Conservation (phyloP, 1,140 invertebrate genomes). For the Lamellibrachia luymesi region DNA sequence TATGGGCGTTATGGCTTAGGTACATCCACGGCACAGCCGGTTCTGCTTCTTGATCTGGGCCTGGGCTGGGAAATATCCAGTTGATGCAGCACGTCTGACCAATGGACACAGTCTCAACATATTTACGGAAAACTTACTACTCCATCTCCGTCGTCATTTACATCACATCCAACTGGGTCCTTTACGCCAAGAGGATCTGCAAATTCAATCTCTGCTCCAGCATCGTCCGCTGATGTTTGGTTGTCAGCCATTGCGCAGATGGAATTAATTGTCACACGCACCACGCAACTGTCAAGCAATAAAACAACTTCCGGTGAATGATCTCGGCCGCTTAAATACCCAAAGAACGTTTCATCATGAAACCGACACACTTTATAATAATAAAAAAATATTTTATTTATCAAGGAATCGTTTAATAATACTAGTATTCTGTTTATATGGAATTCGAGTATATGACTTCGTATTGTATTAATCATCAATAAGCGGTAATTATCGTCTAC, state of each 20-base stretch:
- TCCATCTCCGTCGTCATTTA: not conserved
- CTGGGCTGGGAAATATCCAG: not conserved
- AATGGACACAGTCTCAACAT: not conserved
- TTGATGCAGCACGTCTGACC: no score
- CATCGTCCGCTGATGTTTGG: not conserved
- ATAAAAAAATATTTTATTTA: not conserved
- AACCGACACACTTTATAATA: not conserved
- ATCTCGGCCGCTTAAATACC: not conserved
- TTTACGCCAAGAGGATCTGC: not conserved
- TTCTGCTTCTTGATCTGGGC: not conserved
- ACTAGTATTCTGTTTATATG: not conserved
- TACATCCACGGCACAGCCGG: not conserved
- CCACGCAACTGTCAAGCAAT: not conserved
- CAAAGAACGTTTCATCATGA: not conserved
- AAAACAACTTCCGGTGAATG: not conserved
- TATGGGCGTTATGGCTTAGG: not conserved
- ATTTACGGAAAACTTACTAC: not conserved
- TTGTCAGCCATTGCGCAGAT: not conserved
- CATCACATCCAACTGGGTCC: not conserved
- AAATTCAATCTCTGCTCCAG: not conserved
- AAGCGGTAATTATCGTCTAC: not conserved
- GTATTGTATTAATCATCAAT: not conserved
- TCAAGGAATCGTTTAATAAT: not conserved
- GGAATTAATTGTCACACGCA: not conserved
- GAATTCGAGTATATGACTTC: not conserved